Evolutionary conservation across 1,140 invertebrate genomes (phyloP), one percentile per base, ranked within the genome.

Genomic region (Liolophura sinensis): DNA sequence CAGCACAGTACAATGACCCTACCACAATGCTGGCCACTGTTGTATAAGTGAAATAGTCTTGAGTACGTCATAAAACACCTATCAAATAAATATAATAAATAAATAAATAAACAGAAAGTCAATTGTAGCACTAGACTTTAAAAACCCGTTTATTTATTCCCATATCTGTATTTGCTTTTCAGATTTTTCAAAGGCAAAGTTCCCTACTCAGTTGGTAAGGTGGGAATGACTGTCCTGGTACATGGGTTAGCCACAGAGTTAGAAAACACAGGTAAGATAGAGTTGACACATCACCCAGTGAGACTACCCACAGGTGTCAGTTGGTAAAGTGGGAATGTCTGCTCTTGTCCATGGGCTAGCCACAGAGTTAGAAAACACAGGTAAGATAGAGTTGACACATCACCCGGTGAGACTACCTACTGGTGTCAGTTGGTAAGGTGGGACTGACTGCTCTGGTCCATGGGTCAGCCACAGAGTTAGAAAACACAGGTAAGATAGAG

Each of bases 171-270:
- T 60, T 55, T 57, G 58, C 52, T 22, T 61, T 59, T 9, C 60
- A 79, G 78, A 55, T 79, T 79, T 65, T 79, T 78, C 59, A 78
- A 76, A 67, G 78, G 78, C 0, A 79, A 79, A 65, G 76, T 74
- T 1, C 72, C 78, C 14, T 79, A 79, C 67, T 67, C 74, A n/a
- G 69, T 79, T 22, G 31, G 31, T 40, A 40, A 40, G 31, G 31
- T 40, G 12, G 76, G 72, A n/a, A 75, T 78, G 73, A 78, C 74
- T 16, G 64, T 78, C 11, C 52, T 79, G 9, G 70, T 72, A 15
- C 76, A 76, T 67, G 78, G 78, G 14, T 48, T 79, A 14, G 76
- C 76, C 14, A 71, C 72, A 62, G 78, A 79, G 65, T 49, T 79
- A 1, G 58, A 60, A 24, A 70, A 54, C 0, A 76, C 76, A 68